Evolutionary conservation across 1,140 invertebrate species (phyloP).

Genomic region (Drosophila pallidifrons): DNA sequence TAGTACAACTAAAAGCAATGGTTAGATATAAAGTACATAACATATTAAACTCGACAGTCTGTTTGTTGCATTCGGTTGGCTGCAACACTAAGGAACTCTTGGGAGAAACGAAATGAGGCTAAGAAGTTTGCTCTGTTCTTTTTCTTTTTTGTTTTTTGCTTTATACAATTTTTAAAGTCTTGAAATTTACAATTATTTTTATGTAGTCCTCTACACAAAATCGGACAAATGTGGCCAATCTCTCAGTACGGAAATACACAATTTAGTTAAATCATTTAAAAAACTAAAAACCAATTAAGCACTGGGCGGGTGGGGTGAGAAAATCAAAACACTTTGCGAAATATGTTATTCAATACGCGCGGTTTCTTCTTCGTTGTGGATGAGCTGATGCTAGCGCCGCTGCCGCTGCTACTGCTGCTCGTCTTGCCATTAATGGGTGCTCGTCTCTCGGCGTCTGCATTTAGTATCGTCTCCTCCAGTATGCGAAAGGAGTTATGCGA

Average conservation of each 20-base stretch:
- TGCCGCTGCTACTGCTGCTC: slow-evolving; percentile 58
- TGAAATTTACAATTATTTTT: slow-evolving; percentile 36
- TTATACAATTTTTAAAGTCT: slow-evolving; percentile 21
- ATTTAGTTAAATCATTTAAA: slow-evolving; percentile 28
- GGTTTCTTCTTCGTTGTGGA: slow-evolving; percentile 80
- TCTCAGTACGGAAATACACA: slow-evolving; percentile 7
- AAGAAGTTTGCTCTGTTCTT: too few relatives aligned
- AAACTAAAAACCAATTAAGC: slow-evolving; percentile 11
- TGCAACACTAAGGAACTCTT: slow-evolving; percentile 75
- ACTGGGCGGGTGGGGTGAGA: background rate
- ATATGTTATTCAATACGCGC: slow-evolving; percentile 80
- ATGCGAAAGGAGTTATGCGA: slow-evolving; percentile 81
- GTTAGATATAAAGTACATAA: slow-evolving; percentile 43
- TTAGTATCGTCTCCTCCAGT: slow-evolving; percentile 72
- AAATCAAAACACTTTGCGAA: slow-evolving; percentile 82
- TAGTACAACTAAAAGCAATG: slow-evolving; percentile 27
- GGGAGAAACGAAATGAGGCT: slow-evolving; percentile 33
- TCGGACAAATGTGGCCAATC: slow-evolving; percentile 2
- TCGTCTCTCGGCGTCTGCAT: slow-evolving; percentile 41
- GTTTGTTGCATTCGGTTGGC: slow-evolving; percentile 58
- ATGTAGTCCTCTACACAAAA: slow-evolving; percentile 18
- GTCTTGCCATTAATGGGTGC: slow-evolving; percentile 39
- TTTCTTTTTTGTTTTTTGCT: background rate
- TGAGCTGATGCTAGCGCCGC: slow-evolving; percentile 67
- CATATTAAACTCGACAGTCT: slow-evolving; percentile 64